A percentile compares a stretch with the other conserved stretches of the same genome.
phyloP scores from a whole-genome alignment of 1,140 invertebrate species.

The Aphis craccivora region DNA sequence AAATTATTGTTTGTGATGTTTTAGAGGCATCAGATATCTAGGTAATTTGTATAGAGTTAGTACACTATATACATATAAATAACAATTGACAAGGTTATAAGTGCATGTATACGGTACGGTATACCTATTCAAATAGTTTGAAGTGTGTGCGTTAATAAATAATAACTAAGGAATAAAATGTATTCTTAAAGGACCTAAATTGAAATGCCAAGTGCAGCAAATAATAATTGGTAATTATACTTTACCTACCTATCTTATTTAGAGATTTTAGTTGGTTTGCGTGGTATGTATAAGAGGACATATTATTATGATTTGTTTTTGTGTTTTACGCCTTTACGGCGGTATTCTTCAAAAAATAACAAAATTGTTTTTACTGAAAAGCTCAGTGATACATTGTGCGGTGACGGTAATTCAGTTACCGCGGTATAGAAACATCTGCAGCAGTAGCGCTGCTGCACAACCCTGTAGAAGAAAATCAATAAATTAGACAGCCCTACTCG shows the following conservation, averaged over 20 bases:
- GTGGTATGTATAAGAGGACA: not conserved
- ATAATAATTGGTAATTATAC: not conserved
- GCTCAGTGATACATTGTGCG: not conserved
- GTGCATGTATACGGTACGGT: no score
- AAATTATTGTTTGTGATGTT: not conserved
- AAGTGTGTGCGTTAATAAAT: not conserved
- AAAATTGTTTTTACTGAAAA: not conserved
- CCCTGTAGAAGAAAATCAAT: conserved; percentile 27
- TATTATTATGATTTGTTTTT: not conserved
- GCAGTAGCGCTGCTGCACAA: not conserved
- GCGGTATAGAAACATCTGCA: conserved; percentile 24
- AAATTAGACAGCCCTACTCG: not conserved
- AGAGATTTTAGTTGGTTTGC: no score
- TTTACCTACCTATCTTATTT: no score
- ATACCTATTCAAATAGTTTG: not conserved
- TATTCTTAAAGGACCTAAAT: not conserved
- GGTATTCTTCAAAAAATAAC: no score
- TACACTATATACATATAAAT: no score
- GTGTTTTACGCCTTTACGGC: not conserved
- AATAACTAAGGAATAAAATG: not conserved
- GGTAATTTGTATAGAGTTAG: not conserved
- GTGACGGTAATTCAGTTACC: not conserved
- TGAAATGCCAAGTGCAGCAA: not conserved
- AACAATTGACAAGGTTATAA: not conserved
- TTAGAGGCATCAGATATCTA: not conserved